Evolutionary conservation across 2,888 invertebrate species (phyloP).

Genomic region (Eustalomyia histrio): DNA sequence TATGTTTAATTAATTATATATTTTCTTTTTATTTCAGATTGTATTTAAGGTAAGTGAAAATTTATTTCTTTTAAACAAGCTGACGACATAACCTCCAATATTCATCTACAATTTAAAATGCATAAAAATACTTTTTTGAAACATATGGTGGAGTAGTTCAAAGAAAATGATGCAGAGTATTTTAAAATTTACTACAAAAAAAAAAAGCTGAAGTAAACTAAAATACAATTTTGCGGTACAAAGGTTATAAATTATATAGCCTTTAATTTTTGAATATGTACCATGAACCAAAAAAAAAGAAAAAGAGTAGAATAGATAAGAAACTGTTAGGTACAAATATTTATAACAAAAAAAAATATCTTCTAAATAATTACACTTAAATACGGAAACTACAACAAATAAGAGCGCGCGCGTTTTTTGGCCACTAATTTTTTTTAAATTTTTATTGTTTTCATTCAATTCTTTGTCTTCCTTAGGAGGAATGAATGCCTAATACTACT

Average conservation of each 20-base stretch:
- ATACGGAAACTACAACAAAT: slow-evolving; percentile 23
- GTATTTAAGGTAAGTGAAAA: not conserved
- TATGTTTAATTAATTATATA: no score
- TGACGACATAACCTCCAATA: not conserved
- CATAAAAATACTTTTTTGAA: slow-evolving; percentile 18
- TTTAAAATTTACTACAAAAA: slow-evolving; percentile 13
- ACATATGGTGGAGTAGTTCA: slow-evolving; percentile 35
- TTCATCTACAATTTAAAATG: not conserved
- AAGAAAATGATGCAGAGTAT: slow-evolving; percentile 38
- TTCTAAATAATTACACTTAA: slow-evolving; percentile 37
- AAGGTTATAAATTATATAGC: slow-evolving; percentile 44
- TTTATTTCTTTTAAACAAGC: not conserved
- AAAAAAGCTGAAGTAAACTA: not conserved
- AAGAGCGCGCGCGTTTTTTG: slow-evolving; percentile 33
- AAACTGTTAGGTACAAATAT: slow-evolving; percentile 7
- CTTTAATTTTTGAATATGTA: not conserved
- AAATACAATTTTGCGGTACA: slow-evolving; percentile 30
- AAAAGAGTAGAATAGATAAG: slow-evolving; percentile 26
- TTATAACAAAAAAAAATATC: slow-evolving; percentile 12
- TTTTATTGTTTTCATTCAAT: not conserved
- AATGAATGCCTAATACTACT: not conserved
- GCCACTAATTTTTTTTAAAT: slow-evolving; percentile 27
- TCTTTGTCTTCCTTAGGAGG: slow-evolving; percentile 5
- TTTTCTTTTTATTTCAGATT: slow-evolving; percentile 7
- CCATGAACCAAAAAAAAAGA: not conserved